phyloP scores from a whole-genome alignment of 1,140 invertebrate genomes.

The Saccostrea echinata region DNA sequence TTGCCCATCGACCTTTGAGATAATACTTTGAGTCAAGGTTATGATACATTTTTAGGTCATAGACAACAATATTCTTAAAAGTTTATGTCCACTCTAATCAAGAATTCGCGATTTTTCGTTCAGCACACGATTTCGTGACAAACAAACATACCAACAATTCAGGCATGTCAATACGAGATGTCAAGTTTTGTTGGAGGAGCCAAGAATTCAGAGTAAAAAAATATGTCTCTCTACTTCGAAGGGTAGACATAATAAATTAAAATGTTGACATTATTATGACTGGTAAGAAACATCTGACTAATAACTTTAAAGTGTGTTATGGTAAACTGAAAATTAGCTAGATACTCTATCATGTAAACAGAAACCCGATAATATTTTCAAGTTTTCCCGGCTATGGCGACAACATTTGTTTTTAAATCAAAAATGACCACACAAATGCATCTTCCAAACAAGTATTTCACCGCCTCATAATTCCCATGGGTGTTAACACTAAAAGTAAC shows the following conservation, averaged over 20 bases:
- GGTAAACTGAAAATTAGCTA: constrained; percentile 3
- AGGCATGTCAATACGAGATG: too few species aligned
- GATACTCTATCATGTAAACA: background rate
- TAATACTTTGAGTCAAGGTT: too few species aligned
- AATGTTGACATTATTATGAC: background rate
- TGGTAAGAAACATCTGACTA: background rate
- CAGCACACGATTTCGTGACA: too few species aligned
- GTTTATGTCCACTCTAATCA: too few species aligned
- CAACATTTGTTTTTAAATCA: constrained; percentile 3
- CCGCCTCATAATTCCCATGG: background rate
- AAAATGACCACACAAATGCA: background rate
- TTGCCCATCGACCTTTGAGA: too few species aligned
- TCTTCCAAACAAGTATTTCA: background rate
- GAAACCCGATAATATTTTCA: background rate
- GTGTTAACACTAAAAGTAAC: background rate
- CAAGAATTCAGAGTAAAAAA: too few species aligned
- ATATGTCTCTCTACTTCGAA: too few species aligned
- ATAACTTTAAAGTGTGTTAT: constrained; percentile 36
- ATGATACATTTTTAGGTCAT: too few species aligned
- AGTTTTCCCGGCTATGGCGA: background rate
- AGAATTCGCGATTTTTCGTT: too few species aligned
- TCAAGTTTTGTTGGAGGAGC: too few species aligned
- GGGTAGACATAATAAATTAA: background rate
- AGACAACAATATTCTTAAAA: too few species aligned
- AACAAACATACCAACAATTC: too few species aligned